A percentile compares a stretch with the other conserved stretches of the same genome.
These are phyloP conservation scores for Micrasema minimum DNA, from an alignment of 1,140 invertebrate genomes.

Conservation along the genomic window DNA sequence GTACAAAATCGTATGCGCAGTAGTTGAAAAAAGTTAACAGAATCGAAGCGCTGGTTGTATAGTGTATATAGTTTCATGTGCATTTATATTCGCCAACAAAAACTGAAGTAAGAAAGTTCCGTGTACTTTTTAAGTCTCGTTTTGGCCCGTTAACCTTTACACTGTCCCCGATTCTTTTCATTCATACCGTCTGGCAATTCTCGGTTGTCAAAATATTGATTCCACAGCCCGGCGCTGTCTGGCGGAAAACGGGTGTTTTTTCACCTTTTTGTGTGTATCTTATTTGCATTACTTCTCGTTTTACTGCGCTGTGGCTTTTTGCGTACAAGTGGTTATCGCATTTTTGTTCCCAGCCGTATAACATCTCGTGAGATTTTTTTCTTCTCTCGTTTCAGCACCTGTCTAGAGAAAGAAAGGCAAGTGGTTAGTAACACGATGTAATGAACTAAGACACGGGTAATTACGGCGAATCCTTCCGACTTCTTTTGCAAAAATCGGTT, in stretches of 20 bases:
- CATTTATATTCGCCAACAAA: slow-evolving; percentile 25
- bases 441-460: not conserved
- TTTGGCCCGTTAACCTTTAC: slow-evolving; percentile 25
- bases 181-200: not conserved
- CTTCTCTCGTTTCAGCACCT: slow-evolving; percentile 4
- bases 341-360: slow-evolving; percentile 19
- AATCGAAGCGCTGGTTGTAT: no score
- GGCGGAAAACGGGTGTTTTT: not conserved
- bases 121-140: slow-evolving; percentile 9
- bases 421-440: not conserved
- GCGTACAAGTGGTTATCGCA: slow-evolving; percentile 3
- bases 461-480: slow-evolving; percentile 1
- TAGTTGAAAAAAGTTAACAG: no score
- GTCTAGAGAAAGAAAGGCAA: slow-evolving; percentile 16
- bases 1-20: no score
- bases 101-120: no score
- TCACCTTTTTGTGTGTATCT: not conserved
- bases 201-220: not conserved
- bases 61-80: no score
- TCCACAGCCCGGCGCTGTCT: not conserved
- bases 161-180: slow-evolving; percentile 12
- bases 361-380: slow-evolving; percentile 18
- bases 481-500: slow-evolving; percentile 11
- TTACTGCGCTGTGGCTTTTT: not conserved
- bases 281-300: not conserved